phyloP scores from a whole-genome alignment of 2,113 vertebrate genomes.

The Cardinalis cardinalis region DNA sequence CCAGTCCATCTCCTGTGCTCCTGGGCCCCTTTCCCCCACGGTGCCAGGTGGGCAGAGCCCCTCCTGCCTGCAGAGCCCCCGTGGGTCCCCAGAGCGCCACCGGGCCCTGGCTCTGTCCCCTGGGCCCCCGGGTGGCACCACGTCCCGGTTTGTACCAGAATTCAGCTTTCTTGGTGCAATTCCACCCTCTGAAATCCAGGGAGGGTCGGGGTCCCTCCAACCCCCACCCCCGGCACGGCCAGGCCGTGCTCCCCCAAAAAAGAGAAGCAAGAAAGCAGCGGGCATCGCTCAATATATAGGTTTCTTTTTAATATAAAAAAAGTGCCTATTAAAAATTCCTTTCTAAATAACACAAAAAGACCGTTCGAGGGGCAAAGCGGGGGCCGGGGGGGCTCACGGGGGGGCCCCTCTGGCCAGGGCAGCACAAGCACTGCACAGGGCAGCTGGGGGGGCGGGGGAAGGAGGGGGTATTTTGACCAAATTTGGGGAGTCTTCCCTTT shows the following conservation, averaged over 20 bases:
- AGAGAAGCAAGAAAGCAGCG: not conserved
- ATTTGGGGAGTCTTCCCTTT: not conserved
- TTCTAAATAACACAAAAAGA: constrained; percentile 51
- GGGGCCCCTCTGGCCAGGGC: not conserved
- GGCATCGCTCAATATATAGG: constrained; percentile 6
- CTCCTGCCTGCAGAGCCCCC: not conserved
- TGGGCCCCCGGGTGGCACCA: too few relatives aligned
- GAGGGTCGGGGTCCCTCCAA: not conserved
- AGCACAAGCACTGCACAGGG: not conserved
- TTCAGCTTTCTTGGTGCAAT: not conserved
- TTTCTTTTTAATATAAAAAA: constrained; percentile 35
- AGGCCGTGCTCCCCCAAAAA: not conserved
- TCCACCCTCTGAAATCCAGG: not conserved
- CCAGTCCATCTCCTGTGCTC: not conserved
- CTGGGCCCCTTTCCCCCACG: not conserved
- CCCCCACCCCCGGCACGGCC: not conserved
- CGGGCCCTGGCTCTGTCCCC: not conserved
- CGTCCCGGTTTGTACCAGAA: not conserved
- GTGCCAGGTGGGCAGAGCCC: not conserved
- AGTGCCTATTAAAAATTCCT: constrained; percentile 45
- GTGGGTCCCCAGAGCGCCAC: not conserved
- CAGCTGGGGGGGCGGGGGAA: not conserved
- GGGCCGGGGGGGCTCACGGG: not conserved
- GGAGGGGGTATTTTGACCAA: not conserved
- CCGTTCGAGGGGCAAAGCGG: not conserved